These are phyloP conservation scores for Phaenicophaeus curvirostris DNA, from an alignment of 2,797 vertebrate genomes.

Conservation along the genomic window DNA sequence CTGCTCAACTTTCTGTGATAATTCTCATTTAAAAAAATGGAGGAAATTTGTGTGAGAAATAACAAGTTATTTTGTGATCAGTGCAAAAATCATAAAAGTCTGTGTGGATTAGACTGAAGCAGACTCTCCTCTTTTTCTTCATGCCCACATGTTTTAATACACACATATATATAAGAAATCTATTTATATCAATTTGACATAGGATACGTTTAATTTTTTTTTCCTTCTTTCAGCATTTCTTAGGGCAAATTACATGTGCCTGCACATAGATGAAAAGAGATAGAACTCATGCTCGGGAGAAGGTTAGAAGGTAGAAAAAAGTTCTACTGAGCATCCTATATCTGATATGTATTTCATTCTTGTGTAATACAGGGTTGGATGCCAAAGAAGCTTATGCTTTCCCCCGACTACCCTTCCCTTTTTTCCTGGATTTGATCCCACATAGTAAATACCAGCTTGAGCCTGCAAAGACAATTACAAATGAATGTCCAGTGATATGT, in stretches of 20 bases:
- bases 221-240: not conserved
- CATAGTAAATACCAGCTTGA: not conserved
- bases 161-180: not conserved
- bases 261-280: not conserved
- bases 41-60: not conserved
- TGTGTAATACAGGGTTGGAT: not conserved
- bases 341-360: not conserved
- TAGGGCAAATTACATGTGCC: not conserved
- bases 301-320: not conserved
- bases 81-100: not conserved
- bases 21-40: not conserved
- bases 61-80: not conserved
- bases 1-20: not conserved
- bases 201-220: not conserved
- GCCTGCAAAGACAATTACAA: not conserved
- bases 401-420: accelerated
- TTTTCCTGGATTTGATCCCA: not conserved
- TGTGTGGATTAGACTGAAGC: not conserved
- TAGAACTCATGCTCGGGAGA: not conserved
- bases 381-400: not conserved
- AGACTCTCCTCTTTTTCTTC: not conserved
- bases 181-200: not conserved
- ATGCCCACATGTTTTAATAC: not conserved
- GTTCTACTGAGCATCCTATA: not conserved
- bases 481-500: not conserved